phyloP scores from a whole-genome alignment of 2,888 invertebrate species.

The Phania funesta region DNA sequence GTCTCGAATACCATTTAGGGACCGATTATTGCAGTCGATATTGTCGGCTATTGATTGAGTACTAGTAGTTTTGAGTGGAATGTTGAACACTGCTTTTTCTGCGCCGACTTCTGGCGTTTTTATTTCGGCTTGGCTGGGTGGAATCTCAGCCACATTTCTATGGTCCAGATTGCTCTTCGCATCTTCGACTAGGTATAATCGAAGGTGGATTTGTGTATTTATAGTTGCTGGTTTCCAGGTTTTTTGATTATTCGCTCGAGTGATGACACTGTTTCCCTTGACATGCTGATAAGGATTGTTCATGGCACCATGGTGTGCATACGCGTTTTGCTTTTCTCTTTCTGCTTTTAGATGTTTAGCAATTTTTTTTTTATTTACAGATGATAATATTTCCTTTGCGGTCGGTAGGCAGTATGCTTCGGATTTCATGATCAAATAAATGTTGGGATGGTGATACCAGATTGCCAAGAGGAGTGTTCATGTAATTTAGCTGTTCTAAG shows the following conservation, averaged over 20 bases:
- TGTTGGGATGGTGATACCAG: too few species aligned
- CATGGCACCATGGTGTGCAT: slow-evolving; percentile 8
- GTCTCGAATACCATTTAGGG: too few species aligned
- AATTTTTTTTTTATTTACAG: neutral
- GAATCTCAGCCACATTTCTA: neutral
- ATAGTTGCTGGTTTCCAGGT: slow-evolving; percentile 12
- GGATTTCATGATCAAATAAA: neutral
- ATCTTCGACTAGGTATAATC: slow-evolving; percentile 9
- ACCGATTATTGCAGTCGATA: neutral
- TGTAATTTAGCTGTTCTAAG: too few species aligned
- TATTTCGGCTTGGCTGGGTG: neutral
- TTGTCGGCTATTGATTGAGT: neutral
- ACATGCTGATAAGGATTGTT: neutral
- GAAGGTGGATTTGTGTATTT: neutral
- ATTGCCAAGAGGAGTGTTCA: too few species aligned
- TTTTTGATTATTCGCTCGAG: neutral
- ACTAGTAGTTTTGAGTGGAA: neutral
- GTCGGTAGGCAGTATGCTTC: slow-evolving; percentile 13
- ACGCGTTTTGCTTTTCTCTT: slow-evolving; percentile 3
- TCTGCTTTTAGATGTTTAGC: neutral
- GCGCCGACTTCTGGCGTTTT: neutral
- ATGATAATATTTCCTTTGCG: neutral
- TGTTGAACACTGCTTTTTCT: neutral
- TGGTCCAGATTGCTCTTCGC: neutral
- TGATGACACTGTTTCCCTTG: slow-evolving; percentile 3